Evolutionary conservation across 2,113 vertebrate genomes (phyloP), one percentile per base, ranked within the genome.

Genomic region (Ceyx margarethae): DNA sequence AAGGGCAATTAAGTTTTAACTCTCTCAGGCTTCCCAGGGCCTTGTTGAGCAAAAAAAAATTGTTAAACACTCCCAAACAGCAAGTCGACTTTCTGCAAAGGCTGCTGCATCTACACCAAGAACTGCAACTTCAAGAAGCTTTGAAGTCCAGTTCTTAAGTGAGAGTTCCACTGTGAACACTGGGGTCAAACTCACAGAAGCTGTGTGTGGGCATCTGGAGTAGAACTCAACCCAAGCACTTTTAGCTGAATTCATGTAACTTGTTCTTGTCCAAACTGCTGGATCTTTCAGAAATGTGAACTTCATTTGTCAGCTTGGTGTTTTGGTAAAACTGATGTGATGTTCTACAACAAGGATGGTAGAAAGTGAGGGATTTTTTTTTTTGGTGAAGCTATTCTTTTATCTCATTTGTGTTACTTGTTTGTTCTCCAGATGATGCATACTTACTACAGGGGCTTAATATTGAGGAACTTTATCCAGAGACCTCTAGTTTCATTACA

Each of bases 391-490:
- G 68, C 15, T 78, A 1, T 10, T 56, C 4, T 65, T 85, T 66
- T n/a, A 54, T 56, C 33, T 53, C 50, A 28, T 1, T 61, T 25
- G 14, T 68, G 86, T 81, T 76, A 14, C 35, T 68, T 15, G 28
- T 95, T 85, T 93, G 26, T 78, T 92, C 66, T 95, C 80, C 90
- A 99, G 99, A 99, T 96, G 99, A 99, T 96, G 99, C 99, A 9
- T 99, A 99, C 96, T 98, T 99, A 96, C 98, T 99, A 96, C 98
- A 98, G 69, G 98, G 98, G 96, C 98, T 99, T 95, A 99, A 99
- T 95, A 99, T 99, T 71, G 99, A 99, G 93, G 99, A 99, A 92
- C 98, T 99, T 37, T 99, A 99, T 96, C 99, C 99, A 15, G 99
- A 99, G 93, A 99, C 99, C 1, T 98, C 97, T 91, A 99, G 99